Conservation (phyloP, 2,888 invertebrate species). For the Podotricha telesiphe region DNA sequence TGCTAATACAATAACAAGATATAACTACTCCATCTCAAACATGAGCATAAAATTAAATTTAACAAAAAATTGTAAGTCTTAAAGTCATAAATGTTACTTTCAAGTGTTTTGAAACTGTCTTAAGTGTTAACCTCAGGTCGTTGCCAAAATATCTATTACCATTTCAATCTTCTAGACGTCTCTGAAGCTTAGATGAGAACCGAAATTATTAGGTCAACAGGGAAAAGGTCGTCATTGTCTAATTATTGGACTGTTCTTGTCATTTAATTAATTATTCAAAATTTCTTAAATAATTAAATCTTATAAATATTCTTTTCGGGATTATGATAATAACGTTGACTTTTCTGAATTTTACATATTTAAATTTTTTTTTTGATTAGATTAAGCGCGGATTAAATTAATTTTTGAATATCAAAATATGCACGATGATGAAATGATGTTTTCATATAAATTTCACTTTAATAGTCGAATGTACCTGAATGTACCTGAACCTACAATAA, state of each 20-base stretch:
- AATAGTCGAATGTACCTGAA: too few species aligned
- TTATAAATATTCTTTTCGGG: too few species aligned
- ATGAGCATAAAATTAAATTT: slow-evolving; percentile 13
- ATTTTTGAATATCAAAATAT: too few species aligned
- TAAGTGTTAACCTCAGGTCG: slow-evolving; percentile 8
- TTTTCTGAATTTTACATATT: too few species aligned
- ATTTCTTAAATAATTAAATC: too few species aligned
- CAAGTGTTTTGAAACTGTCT: background rate
- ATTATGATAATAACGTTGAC: too few species aligned
- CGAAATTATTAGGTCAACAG: background rate
- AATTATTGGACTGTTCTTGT: background rate
- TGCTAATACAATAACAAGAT: background rate
- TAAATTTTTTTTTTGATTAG: too few species aligned
- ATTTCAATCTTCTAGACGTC: background rate
- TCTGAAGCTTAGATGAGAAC: background rate
- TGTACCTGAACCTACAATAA: too few species aligned
- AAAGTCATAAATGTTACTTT: slow-evolving; percentile 7
- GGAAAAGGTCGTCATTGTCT: background rate
- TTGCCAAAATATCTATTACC: slow-evolving; percentile 2
- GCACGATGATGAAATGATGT: too few species aligned
- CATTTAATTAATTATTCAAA: too few species aligned
- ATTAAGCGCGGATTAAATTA: too few species aligned
- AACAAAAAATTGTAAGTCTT: background rate
- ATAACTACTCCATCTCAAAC: background rate
- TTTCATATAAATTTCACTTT: too few species aligned